Evolutionary conservation across 2,888 invertebrate genomes (phyloP).

Genomic region (Exocentrus adspersus): DNA sequence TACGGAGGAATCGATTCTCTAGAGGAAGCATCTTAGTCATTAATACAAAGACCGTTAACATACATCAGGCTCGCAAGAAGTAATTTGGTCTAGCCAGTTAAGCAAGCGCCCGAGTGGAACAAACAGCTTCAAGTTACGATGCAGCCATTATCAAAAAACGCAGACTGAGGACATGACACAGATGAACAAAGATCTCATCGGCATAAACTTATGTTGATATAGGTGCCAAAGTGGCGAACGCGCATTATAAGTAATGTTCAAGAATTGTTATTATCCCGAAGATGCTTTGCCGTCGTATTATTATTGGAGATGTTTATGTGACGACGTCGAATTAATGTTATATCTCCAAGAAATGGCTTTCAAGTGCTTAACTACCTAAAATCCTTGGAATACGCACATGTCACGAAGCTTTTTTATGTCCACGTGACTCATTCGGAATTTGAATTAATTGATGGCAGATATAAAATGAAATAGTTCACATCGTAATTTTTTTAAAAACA

Average conservation of each 20-base stretch:
- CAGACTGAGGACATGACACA: constrained; percentile 47
- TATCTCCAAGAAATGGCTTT: constrained; percentile 39
- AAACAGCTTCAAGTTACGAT: constrained; percentile 53
- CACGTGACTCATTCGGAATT: background rate
- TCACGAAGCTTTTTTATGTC: background rate
- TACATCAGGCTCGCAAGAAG: background rate
- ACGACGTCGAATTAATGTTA: constrained; percentile 47
- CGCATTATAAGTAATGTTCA: constrained; percentile 56
- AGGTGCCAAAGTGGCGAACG: constrained; percentile 59
- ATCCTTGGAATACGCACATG: background rate
- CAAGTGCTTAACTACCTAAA: constrained; percentile 30
- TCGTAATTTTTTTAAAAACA: too few species aligned
- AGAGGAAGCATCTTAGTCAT: too few species aligned
- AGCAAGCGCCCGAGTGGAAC: constrained; percentile 62
- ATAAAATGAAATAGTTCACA: too few species aligned
- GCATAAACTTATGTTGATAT: constrained; percentile 58
- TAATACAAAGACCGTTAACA: background rate
- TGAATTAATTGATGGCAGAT: too few species aligned
- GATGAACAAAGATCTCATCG: constrained; percentile 35
- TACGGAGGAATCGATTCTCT: too few species aligned
- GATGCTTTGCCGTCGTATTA: constrained; percentile 48
- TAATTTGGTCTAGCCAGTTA: constrained; percentile 64
- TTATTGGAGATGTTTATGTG: constrained; percentile 49
- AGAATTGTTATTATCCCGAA: constrained; percentile 53
- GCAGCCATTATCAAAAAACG: constrained; percentile 54